Evolutionary conservation across 2,797 vertebrate genomes (phyloP).

Genomic region (Chrysocyon brachyurus): DNA sequence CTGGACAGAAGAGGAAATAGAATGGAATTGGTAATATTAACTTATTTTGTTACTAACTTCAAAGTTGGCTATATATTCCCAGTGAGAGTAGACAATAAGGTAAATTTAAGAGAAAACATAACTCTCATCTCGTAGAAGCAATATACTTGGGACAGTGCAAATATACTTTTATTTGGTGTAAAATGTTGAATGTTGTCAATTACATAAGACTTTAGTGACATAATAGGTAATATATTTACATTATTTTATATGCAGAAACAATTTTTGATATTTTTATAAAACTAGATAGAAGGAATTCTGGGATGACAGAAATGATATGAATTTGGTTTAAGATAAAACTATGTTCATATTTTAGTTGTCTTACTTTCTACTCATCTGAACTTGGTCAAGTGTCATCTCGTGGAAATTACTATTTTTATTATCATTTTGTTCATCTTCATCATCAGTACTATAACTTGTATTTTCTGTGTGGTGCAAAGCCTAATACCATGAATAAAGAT

Average conservation of each 20-base stretch:
- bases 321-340: conserved; percentile 14
- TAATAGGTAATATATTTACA: not conserved
- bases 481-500: not conserved
- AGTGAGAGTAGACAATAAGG: not conserved
- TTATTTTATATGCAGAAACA: not conserved
- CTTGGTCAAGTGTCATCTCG: not conserved
- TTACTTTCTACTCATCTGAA: not conserved
- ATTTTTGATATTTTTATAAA: conserved; percentile 18
- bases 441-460: not conserved
- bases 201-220: not conserved
- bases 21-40: conserved; percentile 1
- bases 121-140: not conserved
- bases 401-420: not conserved
- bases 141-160: not conserved
- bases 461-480: not conserved
- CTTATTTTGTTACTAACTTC: not conserved
- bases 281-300: not conserved
- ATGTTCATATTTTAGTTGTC: not conserved
- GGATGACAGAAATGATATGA: not conserved
- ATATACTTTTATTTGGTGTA: not conserved
- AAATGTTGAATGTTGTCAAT: not conserved
- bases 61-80: not conserved
- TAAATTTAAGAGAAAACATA: not conserved
- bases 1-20: not conserved
- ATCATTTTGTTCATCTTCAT: not conserved